A percentile compares a stretch with the other conserved stretches of the same genome.
Evolutionary conservation across 2,113 vertebrate genomes (phyloP).

Genomic region (Ia io): DNA sequence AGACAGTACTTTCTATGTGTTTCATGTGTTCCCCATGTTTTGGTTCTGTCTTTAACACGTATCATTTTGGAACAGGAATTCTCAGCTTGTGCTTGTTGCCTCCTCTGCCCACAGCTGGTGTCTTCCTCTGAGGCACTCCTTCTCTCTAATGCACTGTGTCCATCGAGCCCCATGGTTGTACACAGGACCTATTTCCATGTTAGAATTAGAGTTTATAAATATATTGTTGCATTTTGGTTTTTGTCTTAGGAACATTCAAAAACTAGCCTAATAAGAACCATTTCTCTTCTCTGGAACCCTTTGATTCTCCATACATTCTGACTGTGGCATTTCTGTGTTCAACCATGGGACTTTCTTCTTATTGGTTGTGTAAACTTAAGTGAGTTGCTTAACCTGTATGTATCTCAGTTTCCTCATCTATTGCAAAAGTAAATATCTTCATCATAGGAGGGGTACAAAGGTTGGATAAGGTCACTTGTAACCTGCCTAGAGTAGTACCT

Average conservation of each 20-base stretch:
- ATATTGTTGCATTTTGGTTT: neutral
- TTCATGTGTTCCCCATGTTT: neutral
- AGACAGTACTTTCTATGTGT: neutral
- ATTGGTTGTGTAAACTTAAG: neutral
- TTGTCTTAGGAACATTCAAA: neutral
- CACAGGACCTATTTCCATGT: neutral
- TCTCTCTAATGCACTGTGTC: neutral
- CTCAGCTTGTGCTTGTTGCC: neutral
- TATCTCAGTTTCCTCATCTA: neutral
- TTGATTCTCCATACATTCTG: neutral
- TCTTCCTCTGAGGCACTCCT: neutral
- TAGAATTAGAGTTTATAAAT: neutral
- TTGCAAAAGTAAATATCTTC: neutral
- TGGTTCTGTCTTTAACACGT: neutral
- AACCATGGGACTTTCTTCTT: neutral
- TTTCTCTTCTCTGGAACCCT: neutral
- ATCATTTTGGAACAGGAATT: neutral
- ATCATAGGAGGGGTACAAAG: neutral
- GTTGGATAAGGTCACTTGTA: neutral
- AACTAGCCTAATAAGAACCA: neutral
- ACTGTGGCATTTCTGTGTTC: neutral
- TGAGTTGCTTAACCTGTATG: neutral
- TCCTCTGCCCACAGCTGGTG: neutral
- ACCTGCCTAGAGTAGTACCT: neutral
- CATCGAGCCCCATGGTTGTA: rapidly evolving